Base-by-base conservation (phyloP, 1,140 invertebrate genomes). In the Eriosoma lanigerum region DNA sequence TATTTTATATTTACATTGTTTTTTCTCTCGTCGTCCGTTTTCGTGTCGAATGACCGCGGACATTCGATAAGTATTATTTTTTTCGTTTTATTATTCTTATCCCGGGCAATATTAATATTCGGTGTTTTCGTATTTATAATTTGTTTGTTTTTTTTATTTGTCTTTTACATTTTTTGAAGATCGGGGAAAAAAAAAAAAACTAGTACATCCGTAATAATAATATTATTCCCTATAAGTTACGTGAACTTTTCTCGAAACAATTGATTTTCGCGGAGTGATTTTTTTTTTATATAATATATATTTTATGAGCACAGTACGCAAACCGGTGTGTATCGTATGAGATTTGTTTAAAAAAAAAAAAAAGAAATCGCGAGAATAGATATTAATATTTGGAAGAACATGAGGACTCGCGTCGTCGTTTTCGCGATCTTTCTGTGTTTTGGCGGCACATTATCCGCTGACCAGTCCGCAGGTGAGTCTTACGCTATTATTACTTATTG, bases 381-480 rank as follows among this genome's bases (percentile, higher is more conserved):
- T 62, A 32, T 19, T 19, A 38, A 62, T 60, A 26, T 26, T 15
- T 8, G 17, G 15, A 17, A 17, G 26, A 60, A 5, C 24, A 60
- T 56, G 73, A 76, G 38, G 19, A 60, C 50, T 54, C 9, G 19
- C 13, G 13, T 21, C 19, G 38, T 24, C 56, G 56, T n/a, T 12
- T 76, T 26, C 48, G 56, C 32, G 32, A 44, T 44, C 24, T 21
- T 73, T 32, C 13, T 76, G 21, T 58, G 24, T 76, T 60, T 76
- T 46, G 54, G 73, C 38, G 13, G 19, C 38, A 26, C 52, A 3
- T 29, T 24, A 29, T 12, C 58, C 17, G 15, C 24, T 6, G 24
- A 24, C 66, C 66, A 70, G 66, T 19, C 21, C 24, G 24, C 44
- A 29, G 46, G 66, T 70, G 46, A 70, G 66, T 50, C n/a, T n/a